Base-by-base conservation (phyloP, 2,888 invertebrate genomes). In the Callyntrura guangdongensis region DNA sequence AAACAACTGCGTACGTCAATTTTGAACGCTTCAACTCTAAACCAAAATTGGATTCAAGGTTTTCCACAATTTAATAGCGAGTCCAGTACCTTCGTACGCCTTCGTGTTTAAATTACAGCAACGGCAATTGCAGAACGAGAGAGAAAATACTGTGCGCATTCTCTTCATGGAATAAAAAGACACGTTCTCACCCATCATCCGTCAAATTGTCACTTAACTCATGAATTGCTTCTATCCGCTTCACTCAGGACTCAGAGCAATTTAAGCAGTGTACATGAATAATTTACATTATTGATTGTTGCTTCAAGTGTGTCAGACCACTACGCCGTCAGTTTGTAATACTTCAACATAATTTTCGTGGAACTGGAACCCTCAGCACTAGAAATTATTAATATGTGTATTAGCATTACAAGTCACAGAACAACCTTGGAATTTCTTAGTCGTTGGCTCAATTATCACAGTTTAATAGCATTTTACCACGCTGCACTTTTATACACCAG, bases 371-470 rank as follows among this genome's bases (percentile, higher is more conserved):
- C 36, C 36, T 36, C 36, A 36, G 36, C 36, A 6, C 27, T 79
- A 27, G 8, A 17, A 22, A 79, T 25, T 27, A 79, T 59, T 17
- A 36, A 9, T 25, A 9, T 25, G 11, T 45, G 25, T 20, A 22
- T 25, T 74, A 77, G 25, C 49, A 22, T 25, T 74, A 77, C 53
- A 20, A 20, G 11, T 49, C 14, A 0, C 12, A 20, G 49, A 17
- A n/a, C 74, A 74, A 49, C 74, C 74, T 74, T 74, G 74, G 74
- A 74, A 74, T 74, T 74, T 47, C 11, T 72, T 47, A 72, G n/a
- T 61, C 3, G 20, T 20, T 74, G 49, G 11, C 20, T 47, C 22
- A 11, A 20, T 49, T 11, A 49, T 22, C 74, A 6, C 20, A 36
- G 36, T 36, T 36, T 36, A 36, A 36, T 36, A 36, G 36, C 36